These are phyloP conservation scores for Zosterops borbonicus DNA, from an alignment of 2,113 vertebrate genomes.

Conservation along the genomic window DNA sequence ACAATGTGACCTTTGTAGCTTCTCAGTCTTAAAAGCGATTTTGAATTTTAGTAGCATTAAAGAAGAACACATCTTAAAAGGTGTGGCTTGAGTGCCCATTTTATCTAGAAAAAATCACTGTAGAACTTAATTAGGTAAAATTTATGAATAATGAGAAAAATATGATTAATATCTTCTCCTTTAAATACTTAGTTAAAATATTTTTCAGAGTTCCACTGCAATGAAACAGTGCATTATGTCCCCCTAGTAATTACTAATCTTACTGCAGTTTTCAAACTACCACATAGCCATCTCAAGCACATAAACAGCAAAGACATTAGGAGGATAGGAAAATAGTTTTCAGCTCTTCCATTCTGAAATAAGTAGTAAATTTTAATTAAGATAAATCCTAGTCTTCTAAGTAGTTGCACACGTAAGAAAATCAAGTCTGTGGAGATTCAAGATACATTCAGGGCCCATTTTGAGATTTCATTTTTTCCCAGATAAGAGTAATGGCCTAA, in stretches of 20 bases:
- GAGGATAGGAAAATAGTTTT: slow-evolving; percentile 11
- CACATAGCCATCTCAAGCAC: slow-evolving; percentile 33
- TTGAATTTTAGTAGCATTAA: not conserved
- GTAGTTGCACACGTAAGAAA: slow-evolving; percentile 5
- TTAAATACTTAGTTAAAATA: not conserved
- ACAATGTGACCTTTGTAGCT: not conserved
- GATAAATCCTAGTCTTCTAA: not conserved
- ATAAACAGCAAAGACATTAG: slow-evolving; percentile 44
- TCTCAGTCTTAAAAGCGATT: not conserved
- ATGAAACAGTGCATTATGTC: slow-evolving; percentile 6
- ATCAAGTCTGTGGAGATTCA: not conserved
- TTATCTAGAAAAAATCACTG: not conserved
- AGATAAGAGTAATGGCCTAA: not conserved
- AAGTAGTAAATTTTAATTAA: slow-evolving; percentile 55
- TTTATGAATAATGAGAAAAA: not conserved
- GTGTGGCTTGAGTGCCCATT: not conserved
- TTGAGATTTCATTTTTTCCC: not conserved
- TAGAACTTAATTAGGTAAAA: not conserved
- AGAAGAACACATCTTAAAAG: not conserved
- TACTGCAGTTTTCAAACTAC: slow-evolving; percentile 45
- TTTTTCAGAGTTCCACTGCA: not conserved
- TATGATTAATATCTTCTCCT: not conserved
- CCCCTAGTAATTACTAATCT: slow-evolving; percentile 38
- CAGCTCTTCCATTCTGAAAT: slow-evolving; percentile 32
- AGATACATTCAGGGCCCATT: not conserved